Evolutionary conservation across 2,888 invertebrate genomes (phyloP).

Genomic region (Aplocera efformata): DNA sequence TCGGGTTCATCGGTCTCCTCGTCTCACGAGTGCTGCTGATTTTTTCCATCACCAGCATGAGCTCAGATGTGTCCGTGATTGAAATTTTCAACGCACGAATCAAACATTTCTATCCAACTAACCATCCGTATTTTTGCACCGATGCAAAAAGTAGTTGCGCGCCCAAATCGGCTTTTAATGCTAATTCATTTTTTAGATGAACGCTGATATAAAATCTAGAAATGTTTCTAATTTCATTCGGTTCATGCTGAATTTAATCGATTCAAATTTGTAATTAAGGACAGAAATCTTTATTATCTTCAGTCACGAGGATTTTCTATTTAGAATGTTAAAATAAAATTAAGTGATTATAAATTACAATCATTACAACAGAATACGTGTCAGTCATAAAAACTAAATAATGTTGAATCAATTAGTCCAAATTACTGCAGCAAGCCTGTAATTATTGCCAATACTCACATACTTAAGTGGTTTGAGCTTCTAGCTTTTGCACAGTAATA

Average conservation of each 20-base stretch:
- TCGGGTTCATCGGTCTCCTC: constrained; percentile 67
- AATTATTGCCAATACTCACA: constrained; percentile 50
- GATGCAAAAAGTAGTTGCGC: constrained; percentile 58
- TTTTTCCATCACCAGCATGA: constrained; percentile 50
- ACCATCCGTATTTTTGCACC: constrained; percentile 56
- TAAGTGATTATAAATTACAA: constrained; percentile 24
- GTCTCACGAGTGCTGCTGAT: constrained; percentile 46
- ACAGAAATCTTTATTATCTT: constrained; percentile 23
- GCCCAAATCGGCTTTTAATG: constrained; percentile 52
- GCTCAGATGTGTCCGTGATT: constrained; percentile 53
- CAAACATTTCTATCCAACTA: constrained; percentile 44
- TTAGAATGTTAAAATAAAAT: constrained; percentile 23
- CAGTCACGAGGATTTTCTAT: constrained; percentile 26
- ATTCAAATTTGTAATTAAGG: constrained; percentile 16
- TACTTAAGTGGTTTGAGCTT: constrained; percentile 43
- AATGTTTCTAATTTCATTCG: constrained; percentile 47
- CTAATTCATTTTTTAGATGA: constrained; percentile 41
- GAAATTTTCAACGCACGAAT: constrained; percentile 70
- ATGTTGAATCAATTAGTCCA: constrained; percentile 56
- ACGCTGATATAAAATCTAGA: constrained; percentile 36
- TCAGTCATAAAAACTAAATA: constrained; percentile 45
- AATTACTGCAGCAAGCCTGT: constrained; percentile 49
- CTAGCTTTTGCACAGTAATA: constrained; percentile 55
- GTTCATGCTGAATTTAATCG: constrained; percentile 47
- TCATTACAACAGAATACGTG: constrained; percentile 32